Base-by-base conservation (phyloP, 2,113 vertebrate species). In the Osmerus eperlanus region DNA sequence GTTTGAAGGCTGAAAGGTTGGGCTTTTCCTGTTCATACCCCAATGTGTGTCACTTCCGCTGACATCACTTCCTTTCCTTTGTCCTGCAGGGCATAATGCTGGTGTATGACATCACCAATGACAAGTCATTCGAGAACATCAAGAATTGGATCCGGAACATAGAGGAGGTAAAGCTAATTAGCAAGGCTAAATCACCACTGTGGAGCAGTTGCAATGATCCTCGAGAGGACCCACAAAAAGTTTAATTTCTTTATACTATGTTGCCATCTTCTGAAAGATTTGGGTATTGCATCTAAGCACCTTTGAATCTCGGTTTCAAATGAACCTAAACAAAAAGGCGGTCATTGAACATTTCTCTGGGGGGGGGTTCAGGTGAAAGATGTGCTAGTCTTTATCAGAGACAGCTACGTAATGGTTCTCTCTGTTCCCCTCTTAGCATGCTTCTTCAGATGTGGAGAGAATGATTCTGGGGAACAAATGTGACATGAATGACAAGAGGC, bases 111-210 rank as follows among this genome's bases (percentile, higher is more conserved):
- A 98, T 99, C 90, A 98, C 96, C 83, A 98, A 95, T 60, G 96
- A 98, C 75, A 98, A 97, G 72, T 99, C 96, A 75, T 99, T 97
- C 77, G 97, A 99, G 79, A 99, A 98, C 87, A 98, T 99, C 85
- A 97, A 95, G 86, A 99, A 99, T 83, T 99, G 97, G 96, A 99
- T 98, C 84, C 94, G 96, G 71, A 98, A 99, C 89, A 98, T 99
- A 29, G 96, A 99, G 84, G 97, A 99, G 95, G 97, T 98, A 89
- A 76, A 77, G 70, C 66, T 16, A 41, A 2, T 61, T 61, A 61
- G 41, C 7, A 47, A 47, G 9, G 41, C 41, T 47, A 47, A 47
- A 47, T 12, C 41, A 47, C 41, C 41, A 47, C 7, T 36, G 32
- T 36, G 32, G 32, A 36, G 3, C 32, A 36, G 54, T 55, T 56